phyloP scores from a whole-genome alignment of 2,113 vertebrate genomes.

The Raja brachyura region DNA sequence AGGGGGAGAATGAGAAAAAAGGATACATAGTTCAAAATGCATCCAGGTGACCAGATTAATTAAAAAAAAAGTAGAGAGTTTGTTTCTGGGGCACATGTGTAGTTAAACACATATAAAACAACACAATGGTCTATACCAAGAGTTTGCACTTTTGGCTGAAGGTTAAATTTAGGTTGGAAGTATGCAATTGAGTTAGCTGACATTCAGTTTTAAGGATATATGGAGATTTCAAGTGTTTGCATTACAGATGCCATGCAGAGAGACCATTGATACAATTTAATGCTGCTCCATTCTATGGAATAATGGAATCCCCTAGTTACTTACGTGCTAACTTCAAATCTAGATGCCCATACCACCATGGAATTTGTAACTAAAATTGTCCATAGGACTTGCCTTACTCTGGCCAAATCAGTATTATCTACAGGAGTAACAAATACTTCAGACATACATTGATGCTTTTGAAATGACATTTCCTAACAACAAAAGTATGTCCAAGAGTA shows the following conservation, averaged over 20 bases:
- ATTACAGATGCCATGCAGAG: background rate
- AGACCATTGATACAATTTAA: background rate
- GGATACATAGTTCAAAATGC: background rate
- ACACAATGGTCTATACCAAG: background rate
- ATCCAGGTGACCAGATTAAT: background rate
- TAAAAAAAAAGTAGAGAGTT: background rate
- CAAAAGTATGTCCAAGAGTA: background rate
- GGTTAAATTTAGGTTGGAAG: background rate
- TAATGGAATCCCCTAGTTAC: background rate
- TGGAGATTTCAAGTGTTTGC: background rate
- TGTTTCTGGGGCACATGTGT: background rate
- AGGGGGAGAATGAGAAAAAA: too few species aligned
- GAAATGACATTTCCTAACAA: background rate
- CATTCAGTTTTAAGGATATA: background rate
- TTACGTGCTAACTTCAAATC: background rate
- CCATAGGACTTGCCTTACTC: background rate
- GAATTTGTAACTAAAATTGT: background rate
- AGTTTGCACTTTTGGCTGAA: background rate
- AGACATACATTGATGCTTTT: background rate
- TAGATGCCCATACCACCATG: background rate
- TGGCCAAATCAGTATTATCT: background rate
- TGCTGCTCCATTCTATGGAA: background rate
- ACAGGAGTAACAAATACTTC: background rate
- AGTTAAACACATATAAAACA: too few species aligned
- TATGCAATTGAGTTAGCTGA: background rate